Percentiles rank a stretch among this genome's conserved stretches.
Conservation (phyloP, 1,140 invertebrate species). For the Euwallacea fornicatus region DNA sequence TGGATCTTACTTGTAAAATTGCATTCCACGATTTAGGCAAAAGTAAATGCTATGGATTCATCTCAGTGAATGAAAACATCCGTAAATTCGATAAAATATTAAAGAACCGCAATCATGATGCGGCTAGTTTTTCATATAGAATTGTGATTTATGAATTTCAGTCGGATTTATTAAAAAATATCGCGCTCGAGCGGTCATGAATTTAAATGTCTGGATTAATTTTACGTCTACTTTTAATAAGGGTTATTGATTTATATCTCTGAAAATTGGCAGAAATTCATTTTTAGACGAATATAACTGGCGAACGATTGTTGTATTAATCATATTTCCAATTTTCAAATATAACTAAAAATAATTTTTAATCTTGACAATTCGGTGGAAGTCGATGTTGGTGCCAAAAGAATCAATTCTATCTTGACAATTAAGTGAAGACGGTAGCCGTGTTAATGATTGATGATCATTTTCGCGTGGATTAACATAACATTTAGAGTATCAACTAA, state of each 20-base stretch:
- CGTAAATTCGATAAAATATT: slow-evolving; percentile 6
- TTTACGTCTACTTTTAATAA: slow-evolving; percentile 5
- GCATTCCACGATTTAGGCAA: too few relatives aligned
- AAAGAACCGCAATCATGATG: background rate
- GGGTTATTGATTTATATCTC: slow-evolving; percentile 9
- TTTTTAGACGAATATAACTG: background rate
- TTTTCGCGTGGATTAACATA: too few relatives aligned
- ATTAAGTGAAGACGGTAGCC: too few relatives aligned
- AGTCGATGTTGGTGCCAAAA: too few relatives aligned
- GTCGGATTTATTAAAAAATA: slow-evolving; percentile 21
- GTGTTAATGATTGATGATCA: too few relatives aligned
- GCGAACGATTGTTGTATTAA: background rate
- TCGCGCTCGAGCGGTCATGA: background rate
- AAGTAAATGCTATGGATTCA: too few relatives aligned
- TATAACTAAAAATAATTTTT: too few relatives aligned
- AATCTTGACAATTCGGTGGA: too few relatives aligned
- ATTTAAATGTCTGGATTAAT: slow-evolving; percentile 21
- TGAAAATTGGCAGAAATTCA: background rate
- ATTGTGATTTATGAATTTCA: slow-evolving; percentile 15
- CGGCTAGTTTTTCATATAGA: slow-evolving; percentile 4
- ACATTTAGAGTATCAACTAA: too few relatives aligned
- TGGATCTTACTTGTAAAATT: too few relatives aligned
- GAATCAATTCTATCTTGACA: too few relatives aligned
- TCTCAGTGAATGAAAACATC: background rate
- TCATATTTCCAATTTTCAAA: background rate